Conservation (phyloP, 2,888 invertebrate species). For the Morpho deidamia region DNA sequence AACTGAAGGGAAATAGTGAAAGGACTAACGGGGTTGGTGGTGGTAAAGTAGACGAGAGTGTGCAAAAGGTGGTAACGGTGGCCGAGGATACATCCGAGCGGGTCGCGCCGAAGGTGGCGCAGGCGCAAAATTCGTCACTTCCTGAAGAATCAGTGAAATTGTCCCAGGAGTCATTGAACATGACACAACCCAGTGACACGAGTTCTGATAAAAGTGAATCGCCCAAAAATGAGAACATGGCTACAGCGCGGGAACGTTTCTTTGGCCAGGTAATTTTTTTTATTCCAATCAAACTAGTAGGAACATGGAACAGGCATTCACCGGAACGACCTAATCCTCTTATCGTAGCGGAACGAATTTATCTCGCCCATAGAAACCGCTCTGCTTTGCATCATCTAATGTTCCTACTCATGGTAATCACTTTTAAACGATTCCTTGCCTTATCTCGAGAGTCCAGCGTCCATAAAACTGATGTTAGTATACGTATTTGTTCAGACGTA, state of each 20-base stretch:
- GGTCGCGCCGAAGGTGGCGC: slow-evolving; percentile 49
- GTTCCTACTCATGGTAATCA: slow-evolving; percentile 42
- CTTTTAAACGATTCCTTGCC: slow-evolving; percentile 41
- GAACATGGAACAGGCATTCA: slow-evolving; percentile 36
- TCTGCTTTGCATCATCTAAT: slow-evolving; percentile 61
- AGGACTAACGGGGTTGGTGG: slow-evolving; percentile 60
- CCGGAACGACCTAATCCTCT: slow-evolving; percentile 60
- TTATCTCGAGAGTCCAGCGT: slow-evolving; percentile 26
- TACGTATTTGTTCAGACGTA: slow-evolving; percentile 17
- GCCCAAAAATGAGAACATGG: slow-evolving; percentile 55
- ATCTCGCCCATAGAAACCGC: slow-evolving; percentile 38
- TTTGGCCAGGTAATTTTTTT: slow-evolving; percentile 59
- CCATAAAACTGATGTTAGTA: slow-evolving; percentile 44
- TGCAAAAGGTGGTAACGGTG: slow-evolving; percentile 54
- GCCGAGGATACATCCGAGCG: slow-evolving; percentile 58
- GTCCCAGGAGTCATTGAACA: slow-evolving; percentile 27
- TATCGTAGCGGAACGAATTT: slow-evolving; percentile 63
- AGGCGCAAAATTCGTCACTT: slow-evolving; percentile 38
- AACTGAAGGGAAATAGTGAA: slow-evolving; percentile 37
- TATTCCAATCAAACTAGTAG: slow-evolving; percentile 30
- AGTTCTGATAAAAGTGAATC: slow-evolving; percentile 40
- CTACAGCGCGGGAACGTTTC: slow-evolving; percentile 67
- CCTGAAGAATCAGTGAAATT: slow-evolving; percentile 31
- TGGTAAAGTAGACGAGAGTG: slow-evolving; percentile 52
- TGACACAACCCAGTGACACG: slow-evolving; percentile 28